Evolutionary conservation across 2,113 vertebrate species (phyloP), one percentile per base, ranked within the genome.

Genomic region (Semnornis frantzii): DNA sequence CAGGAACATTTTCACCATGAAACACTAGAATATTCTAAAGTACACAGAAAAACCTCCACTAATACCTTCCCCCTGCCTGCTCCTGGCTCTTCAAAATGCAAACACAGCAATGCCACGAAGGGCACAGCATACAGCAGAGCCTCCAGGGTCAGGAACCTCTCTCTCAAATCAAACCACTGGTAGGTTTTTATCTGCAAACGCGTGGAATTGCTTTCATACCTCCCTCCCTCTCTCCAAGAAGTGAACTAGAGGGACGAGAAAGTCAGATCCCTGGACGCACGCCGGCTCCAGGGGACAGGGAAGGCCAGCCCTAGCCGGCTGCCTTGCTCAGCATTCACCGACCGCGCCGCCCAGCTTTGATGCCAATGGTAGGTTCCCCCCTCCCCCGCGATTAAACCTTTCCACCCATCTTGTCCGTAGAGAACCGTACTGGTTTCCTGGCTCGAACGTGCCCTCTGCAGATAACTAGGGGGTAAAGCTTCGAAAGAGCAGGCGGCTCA

Each of bases 181-280:
- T 1, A 18, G 8, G 12, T 27, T 73, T 27, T 15, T 30, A 8
- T 5, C 10, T 8, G 28, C 2, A 52, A 28, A 63, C 5, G 21
- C 6, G 3, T 13, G 9, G 24, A 86, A 19, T 12, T 23, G 27
- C 55, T 24, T 37, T 39, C 79, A 17, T 57, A 39, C 13, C 24
- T 25, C 27, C 66, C 12, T 39, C n/a, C 16, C 42, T 42, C 42
- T 21, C 62, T 54, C 24, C 39, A 3, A 5, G 33, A 6, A 0
- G 5, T 14, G 18, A 39, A 31, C 17, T 4, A 20, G 7, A 14
- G 12, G 15, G 1, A 13, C 1, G 3, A 4, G 8, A 9, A 10
- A 55, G 59, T 4, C 64, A 21, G 66, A 5, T 20, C 6, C 27
- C 30, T 10, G 4, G 25, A 13, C 20, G 24, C 39, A 24, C 12